Conservation (phyloP, 2,888 invertebrate species). For the Epirrita christyi region DNA sequence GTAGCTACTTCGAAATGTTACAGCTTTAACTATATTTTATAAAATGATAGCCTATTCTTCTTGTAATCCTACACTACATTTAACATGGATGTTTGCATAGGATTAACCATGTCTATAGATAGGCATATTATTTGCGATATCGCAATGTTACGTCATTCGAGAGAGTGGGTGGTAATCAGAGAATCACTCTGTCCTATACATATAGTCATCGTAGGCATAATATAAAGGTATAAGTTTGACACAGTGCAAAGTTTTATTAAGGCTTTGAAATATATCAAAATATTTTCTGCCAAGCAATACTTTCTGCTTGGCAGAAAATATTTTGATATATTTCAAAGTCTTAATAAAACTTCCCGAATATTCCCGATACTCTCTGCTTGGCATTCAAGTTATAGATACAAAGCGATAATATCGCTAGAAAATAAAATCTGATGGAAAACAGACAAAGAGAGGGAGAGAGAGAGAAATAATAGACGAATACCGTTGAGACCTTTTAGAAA, state of each 20-base stretch:
- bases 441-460: too few species aligned
- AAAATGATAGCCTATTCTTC: neutral
- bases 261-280: neutral
- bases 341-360: too few species aligned
- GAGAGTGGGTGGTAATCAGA: slow-evolving; percentile 43
- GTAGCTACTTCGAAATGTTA: slow-evolving; percentile 1
- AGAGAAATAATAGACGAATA: neutral
- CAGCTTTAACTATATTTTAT: neutral
- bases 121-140: slow-evolving; percentile 43
- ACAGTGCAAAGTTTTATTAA: neutral
- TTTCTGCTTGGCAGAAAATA: too few species aligned
- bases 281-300: too few species aligned
- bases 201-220: neutral
- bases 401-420: too few species aligned
- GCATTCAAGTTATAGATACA: too few species aligned
- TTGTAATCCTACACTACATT: neutral
- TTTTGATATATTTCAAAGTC: too few species aligned
- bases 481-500: neutral
- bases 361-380: too few species aligned
- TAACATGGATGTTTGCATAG: slow-evolving; percentile 9
- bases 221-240: neutral
- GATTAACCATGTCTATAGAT: slow-evolving; percentile 23
- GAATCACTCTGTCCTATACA: slow-evolving; percentile 32
- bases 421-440: too few species aligned
- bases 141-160: slow-evolving; percentile 44